Evolutionary conservation across 1,140 invertebrate species (phyloP).

Genomic region (Conus betulinus): DNA sequence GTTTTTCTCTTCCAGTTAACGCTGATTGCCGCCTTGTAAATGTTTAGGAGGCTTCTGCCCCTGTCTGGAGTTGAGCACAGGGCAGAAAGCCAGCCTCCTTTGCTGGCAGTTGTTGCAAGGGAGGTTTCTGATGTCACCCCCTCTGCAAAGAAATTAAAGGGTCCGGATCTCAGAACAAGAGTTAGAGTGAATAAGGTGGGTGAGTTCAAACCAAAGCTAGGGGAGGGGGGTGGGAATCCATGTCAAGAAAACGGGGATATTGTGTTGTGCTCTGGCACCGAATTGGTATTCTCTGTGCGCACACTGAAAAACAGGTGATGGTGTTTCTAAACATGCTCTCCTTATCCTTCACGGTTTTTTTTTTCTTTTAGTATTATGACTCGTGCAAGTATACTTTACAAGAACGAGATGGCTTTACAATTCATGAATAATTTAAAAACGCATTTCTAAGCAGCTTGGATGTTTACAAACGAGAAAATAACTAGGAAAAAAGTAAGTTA

Average conservation of each 20-base stretch:
- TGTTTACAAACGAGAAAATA: no score
- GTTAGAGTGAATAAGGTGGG: background rate
- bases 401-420: no score
- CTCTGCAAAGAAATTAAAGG: background rate
- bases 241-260: background rate
- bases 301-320: background rate
- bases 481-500: no score
- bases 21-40: background rate
- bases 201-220: background rate
- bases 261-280: background rate
- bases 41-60: background rate
- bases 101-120: background rate
- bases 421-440: no score
- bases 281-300: background rate
- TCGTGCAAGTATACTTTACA: no score
- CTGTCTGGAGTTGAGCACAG: background rate
- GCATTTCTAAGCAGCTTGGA: no score
- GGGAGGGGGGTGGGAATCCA: background rate
- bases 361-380: no score
- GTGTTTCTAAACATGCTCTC: background rate
- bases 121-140: background rate
- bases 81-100: background rate
- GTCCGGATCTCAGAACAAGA: background rate
- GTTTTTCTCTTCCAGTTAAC: conserved; percentile 11
- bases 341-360: no score